Conservation (phyloP, 37 sponge, comb jelly and placozoan species). For the Spongia lamella region DNA sequence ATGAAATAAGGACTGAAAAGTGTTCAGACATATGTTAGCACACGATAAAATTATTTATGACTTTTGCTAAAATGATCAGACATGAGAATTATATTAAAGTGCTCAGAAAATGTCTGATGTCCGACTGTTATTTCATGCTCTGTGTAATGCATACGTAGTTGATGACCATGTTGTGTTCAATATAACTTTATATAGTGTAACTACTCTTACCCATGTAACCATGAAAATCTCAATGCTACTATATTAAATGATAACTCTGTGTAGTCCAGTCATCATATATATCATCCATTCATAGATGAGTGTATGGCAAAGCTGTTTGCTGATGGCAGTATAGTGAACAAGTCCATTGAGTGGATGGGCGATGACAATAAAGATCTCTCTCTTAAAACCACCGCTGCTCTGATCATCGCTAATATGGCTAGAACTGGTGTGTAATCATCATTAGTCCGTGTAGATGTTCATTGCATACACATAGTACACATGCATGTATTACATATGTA, state of each 20-base stretch:
- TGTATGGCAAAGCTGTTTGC: constrained; percentile 45
- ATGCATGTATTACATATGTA: too few species aligned
- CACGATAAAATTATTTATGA: too few species aligned
- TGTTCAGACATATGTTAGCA: too few species aligned
- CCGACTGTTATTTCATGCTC: too few species aligned
- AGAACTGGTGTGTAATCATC: constrained; percentile 22
- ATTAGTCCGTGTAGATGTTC: background rate
- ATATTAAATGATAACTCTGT: background rate
- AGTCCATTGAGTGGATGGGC: constrained; percentile 42
- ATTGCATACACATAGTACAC: too few species aligned
- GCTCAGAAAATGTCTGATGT: too few species aligned
- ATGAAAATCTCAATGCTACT: background rate
- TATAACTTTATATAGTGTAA: background rate
- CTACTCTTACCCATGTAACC: too few species aligned
- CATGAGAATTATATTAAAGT: too few species aligned
- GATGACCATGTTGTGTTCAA: too few species aligned
- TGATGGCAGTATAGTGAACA: constrained; percentile 6
- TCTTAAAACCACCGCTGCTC: constrained; percentile 44
- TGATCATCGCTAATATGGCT: constrained; percentile 68
- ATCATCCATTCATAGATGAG: constrained; percentile 6
- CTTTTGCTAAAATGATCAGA: too few species aligned
- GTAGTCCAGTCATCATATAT: background rate
- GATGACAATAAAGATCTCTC: background rate
- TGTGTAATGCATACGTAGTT: too few species aligned
- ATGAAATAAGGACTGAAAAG: too few species aligned